phyloP scores from a whole-genome alignment of 2,888 invertebrate species.

The Amphimallon solstitiale region DNA sequence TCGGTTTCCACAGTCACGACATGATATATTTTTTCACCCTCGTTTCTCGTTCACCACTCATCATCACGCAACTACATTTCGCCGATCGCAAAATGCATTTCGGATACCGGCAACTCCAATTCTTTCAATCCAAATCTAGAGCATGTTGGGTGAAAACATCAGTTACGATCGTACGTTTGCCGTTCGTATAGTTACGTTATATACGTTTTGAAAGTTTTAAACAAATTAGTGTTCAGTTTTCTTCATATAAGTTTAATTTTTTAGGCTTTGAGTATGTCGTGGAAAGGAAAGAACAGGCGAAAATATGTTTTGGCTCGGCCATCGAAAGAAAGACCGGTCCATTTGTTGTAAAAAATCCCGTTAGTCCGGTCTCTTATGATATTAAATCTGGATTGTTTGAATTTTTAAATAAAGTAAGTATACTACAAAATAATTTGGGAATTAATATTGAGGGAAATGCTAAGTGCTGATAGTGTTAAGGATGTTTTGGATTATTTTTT shows the following conservation, averaged over 20 bases:
- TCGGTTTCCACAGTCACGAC: constrained; percentile 33
- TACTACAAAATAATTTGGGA: no score
- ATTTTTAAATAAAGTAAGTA: constrained; percentile 51
- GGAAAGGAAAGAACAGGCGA: constrained; percentile 51
- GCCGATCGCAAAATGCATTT: constrained; percentile 18
- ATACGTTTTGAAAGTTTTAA: neutral
- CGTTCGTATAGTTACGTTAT: neutral
- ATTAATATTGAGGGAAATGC: no score
- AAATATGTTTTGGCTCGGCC: constrained; percentile 57
- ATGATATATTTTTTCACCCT: constrained; percentile 12
- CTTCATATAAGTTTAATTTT: constrained; percentile 1
- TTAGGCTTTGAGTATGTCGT: constrained; percentile 59
- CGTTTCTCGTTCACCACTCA: neutral
- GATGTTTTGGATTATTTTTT: no score
- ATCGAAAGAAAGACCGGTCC: constrained; percentile 51
- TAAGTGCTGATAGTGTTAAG: no score
- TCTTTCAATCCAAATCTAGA: neutral
- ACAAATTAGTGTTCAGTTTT: neutral
- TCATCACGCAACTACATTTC: constrained; percentile 22
- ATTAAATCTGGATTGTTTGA: constrained; percentile 50
- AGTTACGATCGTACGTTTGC: constrained; percentile 28
- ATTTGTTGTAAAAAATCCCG: constrained; percentile 45
- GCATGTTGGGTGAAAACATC: constrained; percentile 20
- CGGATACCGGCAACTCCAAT: neutral
- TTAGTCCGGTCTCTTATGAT: constrained; percentile 51